Evolutionary conservation across 1,140 invertebrate species (phyloP).

Genomic region (Drosophila hydei): DNA sequence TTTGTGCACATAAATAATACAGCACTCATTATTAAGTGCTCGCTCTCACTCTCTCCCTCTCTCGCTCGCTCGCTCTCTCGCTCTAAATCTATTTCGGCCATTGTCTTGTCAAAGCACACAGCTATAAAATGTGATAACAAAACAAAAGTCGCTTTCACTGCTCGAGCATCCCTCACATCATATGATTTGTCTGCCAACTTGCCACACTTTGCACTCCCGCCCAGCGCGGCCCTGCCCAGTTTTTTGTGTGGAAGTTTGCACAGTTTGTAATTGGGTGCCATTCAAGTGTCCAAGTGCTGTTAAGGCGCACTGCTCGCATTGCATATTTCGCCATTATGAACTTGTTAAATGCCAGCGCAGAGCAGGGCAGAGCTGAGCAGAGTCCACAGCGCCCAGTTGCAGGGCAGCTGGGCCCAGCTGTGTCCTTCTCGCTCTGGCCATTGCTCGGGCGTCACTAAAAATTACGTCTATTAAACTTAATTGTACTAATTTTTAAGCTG

Average conservation of each 20-base stretch:
- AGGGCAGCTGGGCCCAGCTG: constrained; percentile 4
- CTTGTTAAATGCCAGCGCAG: constrained; percentile 53
- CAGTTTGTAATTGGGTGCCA: constrained; percentile 57
- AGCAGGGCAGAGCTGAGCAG: background rate
- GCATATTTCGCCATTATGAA: constrained; percentile 72
- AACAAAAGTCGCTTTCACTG: constrained; percentile 16
- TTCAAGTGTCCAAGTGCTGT: constrained; percentile 69
- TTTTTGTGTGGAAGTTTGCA: constrained; percentile 19
- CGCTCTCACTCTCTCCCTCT: background rate
- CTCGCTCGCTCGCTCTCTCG: background rate
- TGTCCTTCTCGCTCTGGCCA: constrained; percentile 4
- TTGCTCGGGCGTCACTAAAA: constrained; percentile 54
- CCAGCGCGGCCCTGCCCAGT: background rate
- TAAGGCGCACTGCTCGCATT: constrained; percentile 49
- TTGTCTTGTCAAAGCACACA: constrained; percentile 10
- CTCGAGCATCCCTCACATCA: constrained; percentile 17
- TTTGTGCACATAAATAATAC: constrained; percentile 5
- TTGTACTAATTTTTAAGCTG: constrained; percentile 71
- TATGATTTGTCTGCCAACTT: background rate
- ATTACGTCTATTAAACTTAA: constrained; percentile 79
- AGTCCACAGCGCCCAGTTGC: background rate
- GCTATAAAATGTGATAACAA: constrained; percentile 42
- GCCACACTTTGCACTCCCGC: too few species aligned
- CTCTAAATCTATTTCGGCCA: background rate
- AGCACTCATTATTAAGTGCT: background rate